Base-by-base conservation (phyloP, 1,140 invertebrate species). In the Hylaeus anthracinus region DNA sequence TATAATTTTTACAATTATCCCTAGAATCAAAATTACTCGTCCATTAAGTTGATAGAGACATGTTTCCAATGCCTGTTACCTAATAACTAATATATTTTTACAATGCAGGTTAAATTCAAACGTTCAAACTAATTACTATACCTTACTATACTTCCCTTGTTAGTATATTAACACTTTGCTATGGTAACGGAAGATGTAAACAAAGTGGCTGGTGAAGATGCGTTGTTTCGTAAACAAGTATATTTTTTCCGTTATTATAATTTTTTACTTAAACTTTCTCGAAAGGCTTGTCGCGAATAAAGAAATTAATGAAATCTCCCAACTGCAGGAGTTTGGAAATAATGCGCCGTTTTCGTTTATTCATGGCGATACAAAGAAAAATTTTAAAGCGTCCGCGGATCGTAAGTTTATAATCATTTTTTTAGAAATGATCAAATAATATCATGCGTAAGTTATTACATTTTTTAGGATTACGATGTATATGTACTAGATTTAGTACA, bases 401-500 rank as follows among this genome's bases (percentile, higher is more conserved):
- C 87, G 92, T 92, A 72, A 88, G 91, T 87, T 51, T 72, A 60
- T 70, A 61, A 74, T 70, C 53, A 51, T 69, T 39, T 72, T 82
- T 65, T 15, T 41, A 53, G 55, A 58, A 74, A 74, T 15, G 71
- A 48, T 67, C 63, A 73, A 9, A 45, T 66, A 60, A 56, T 72
- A 72, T 58, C 79, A 51, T 72, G 26, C n/a, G 41, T 71, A 64
- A 26, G 66, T 83, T 51, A 58, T 73, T 74, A 83, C 3, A 26
- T 61, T 74, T 82, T 67, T 48, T 9, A 93, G 92, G 85, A 71
- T 74, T 88, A 53, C 75, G 72, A 55, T 93, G 91, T 72, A 77
- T 87, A 37, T 93, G 91, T 72, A 84, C 91, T 69, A 86, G 85
- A 64, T 83, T 90, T 69, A 93, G 91, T 75, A 90, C 84, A 84